Base-by-base conservation (phyloP, 1,140 invertebrate species). In the Pseudoatta argentina region DNA sequence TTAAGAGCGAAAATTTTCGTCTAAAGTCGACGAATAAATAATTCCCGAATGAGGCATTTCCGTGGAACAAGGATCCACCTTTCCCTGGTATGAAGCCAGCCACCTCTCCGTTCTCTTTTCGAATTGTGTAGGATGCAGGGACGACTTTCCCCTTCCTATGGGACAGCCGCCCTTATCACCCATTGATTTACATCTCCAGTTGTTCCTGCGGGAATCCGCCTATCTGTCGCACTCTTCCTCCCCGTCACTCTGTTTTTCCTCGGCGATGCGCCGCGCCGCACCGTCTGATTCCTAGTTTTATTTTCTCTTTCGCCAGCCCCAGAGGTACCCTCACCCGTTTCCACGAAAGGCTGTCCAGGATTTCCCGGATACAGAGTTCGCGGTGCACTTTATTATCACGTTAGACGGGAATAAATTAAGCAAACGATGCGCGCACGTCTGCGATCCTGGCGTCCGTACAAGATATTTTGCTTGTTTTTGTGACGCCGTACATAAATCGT, bases 101-200 rank as follows among this genome's bases (percentile, higher is more conserved):
- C 63, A 81, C 24, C 21, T 82, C 76, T 73, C 81, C 30, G 55
- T 87, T 30, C 88, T 86, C 64, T 44, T 91, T 90, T 83, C 82
- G 55, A 61, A 71, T 82, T 82, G 66, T 77, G 71, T 85, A 75
- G 51, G 53, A 77, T 88, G 72, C 88, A 88, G 72, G 59, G 66
- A 61, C 59, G 85, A 86, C 86, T 85, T 88, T 78, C 21, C 75
- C 79, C 67, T 59, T 72, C 73, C 75, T 75, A 5, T 66, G 88
- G 86, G 86, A 88, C 88, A 82, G 76, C 64, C 78, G 82, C 76
- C 86, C 89, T 90, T 91, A 91, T 88, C 89, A 90, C 73, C 81
- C 89, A 91, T 91, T 91, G 89, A 91, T 91, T 91, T 91, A 91
- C 89, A 91, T 90, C 89, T 90, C 77, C 69, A 86, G 89, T 91